Evolutionary conservation across 2,797 vertebrate species (phyloP).

Genomic region (Chaetodon trifasciatus): DNA sequence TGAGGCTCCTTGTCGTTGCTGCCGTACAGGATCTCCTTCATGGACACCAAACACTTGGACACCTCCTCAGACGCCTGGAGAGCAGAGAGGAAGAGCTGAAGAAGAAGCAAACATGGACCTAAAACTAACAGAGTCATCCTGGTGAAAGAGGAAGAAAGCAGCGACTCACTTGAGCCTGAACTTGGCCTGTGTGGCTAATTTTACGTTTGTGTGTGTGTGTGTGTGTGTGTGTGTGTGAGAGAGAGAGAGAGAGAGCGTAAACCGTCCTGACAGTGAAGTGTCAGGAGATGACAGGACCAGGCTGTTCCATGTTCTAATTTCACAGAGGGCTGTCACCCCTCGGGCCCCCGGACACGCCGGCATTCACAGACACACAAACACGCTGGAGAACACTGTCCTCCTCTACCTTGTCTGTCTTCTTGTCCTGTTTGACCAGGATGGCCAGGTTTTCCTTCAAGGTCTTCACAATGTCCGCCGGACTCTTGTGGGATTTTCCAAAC

Average conservation of each 20-base stretch:
- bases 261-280: constrained; percentile 61
- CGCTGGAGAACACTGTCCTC: neutral
- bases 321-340: constrained; percentile 63
- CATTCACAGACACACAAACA: constrained; percentile 13
- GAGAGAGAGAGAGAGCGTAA: neutral
- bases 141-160: neutral
- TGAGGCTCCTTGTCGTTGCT: constrained; percentile 96
- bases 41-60: constrained; percentile 95
- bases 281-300: constrained; percentile 58
- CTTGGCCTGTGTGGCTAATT: constrained; percentile 4
- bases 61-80: constrained; percentile 96
- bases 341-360: constrained; percentile 19
- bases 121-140: neutral
- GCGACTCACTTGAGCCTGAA: neutral
- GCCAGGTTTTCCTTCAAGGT: constrained; percentile 95
- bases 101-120: neutral
- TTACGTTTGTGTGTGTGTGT: neutral
- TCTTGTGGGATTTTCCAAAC: constrained; percentile 98
- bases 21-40: constrained; percentile 98
- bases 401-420: constrained; percentile 96
- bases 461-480: constrained; percentile 94
- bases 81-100: constrained; percentile 8
- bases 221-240: neutral
- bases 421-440: constrained; percentile 95
- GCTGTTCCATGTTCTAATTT: constrained; percentile 54